phyloP scores from a whole-genome alignment of 2,888 invertebrate species.

The Oxytorus armatus region DNA sequence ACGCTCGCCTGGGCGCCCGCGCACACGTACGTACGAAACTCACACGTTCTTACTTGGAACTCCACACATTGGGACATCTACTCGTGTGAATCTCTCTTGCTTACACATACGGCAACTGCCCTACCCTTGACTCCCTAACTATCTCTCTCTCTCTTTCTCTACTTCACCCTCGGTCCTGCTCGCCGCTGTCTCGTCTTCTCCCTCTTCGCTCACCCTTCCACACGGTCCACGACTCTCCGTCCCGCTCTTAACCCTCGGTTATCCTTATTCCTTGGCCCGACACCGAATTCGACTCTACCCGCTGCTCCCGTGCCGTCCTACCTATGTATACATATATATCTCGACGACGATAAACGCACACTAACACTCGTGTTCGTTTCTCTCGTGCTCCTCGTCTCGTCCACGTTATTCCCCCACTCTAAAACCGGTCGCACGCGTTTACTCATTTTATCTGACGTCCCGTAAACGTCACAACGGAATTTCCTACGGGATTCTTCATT shows the following conservation, averaged over 20 bases:
- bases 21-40: constrained; percentile 55
- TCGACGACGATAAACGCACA: constrained; percentile 43
- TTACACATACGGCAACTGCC: constrained; percentile 69
- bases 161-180: constrained; percentile 45
- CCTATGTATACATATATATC: constrained; percentile 7
- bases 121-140: constrained; percentile 69
- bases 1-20: constrained; percentile 69
- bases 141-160: constrained; percentile 37
- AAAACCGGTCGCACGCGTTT: constrained; percentile 66
- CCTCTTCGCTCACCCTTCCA: constrained; percentile 58
- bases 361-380: constrained; percentile 24
- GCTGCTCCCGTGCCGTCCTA: constrained; percentile 15
- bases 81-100: constrained; percentile 26
- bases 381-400: constrained; percentile 56
- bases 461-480: constrained; percentile 7
- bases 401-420: constrained; percentile 64
- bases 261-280: constrained; percentile 66
- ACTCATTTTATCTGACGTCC: constrained; percentile 34
- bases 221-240: constrained; percentile 45
- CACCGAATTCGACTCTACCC: constrained; percentile 69
- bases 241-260: constrained; percentile 64
- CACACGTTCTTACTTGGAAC: too few relatives aligned
- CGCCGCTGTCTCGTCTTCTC: constrained; percentile 50
- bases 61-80: constrained; percentile 11
- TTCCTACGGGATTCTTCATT: background rate